These are phyloP conservation scores for Zaprionus taronus DNA, from an alignment of 1,140 invertebrate species.

Conservation along the genomic window DNA sequence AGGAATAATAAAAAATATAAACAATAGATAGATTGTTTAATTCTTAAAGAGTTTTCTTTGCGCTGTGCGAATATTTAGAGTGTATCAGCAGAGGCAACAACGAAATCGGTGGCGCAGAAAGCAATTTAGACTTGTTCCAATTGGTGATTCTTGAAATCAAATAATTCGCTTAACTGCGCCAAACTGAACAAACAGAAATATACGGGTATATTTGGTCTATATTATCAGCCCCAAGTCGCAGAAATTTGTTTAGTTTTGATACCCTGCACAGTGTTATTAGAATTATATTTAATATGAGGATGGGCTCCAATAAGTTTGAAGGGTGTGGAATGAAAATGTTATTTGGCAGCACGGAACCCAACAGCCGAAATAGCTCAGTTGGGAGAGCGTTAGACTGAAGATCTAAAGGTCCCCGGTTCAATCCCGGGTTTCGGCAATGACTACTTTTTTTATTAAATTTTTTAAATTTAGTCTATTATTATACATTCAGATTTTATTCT, in stretches of 20 bases:
- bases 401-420: constrained; percentile 92
- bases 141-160: too few relatives aligned
- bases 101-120: not conserved
- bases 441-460: constrained; percentile 18
- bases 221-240: too few relatives aligned
- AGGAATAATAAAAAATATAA: constrained; percentile 34
- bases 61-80: too few relatives aligned
- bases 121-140: too few relatives aligned
- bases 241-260: too few relatives aligned
- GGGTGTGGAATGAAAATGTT: constrained; percentile 6
- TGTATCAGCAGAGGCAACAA: too few relatives aligned
- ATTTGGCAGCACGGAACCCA: not conserved
- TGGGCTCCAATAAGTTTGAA: not conserved
- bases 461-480: too few relatives aligned
- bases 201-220: too few relatives aligned
- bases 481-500: too few relatives aligned
- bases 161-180: too few relatives aligned
- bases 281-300: not conserved
- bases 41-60: not conserved
- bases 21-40: not conserved
- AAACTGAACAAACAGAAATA: too few relatives aligned
- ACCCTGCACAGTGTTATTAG: too few relatives aligned
- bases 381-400: constrained; percentile 93
- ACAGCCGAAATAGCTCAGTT: constrained; percentile 87
- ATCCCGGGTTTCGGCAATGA: constrained; percentile 89